Conservation (phyloP, 2,797 vertebrate genomes). For the Silurus lanzhouensis region DNA sequence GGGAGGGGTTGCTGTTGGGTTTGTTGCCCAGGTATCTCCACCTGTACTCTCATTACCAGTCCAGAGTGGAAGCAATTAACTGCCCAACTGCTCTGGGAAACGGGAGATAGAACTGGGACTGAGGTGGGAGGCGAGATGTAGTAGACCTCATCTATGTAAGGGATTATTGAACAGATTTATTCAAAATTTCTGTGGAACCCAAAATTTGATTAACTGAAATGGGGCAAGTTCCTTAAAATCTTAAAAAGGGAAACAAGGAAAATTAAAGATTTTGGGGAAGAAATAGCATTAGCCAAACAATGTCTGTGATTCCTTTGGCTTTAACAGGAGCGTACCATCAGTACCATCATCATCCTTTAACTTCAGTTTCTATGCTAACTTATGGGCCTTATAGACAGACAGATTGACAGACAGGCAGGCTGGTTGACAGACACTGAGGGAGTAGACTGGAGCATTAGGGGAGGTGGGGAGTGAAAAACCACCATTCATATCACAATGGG, state of each 20-base stretch:
- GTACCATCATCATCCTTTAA: too few relatives aligned
- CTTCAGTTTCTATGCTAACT: background rate
- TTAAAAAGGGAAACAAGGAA: background rate
- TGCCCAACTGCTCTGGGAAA: conserved; percentile 55
- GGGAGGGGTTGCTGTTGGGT: conserved; percentile 63
- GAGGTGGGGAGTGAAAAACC: conserved; percentile 53
- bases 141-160: background rate
- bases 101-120: conserved; percentile 21
- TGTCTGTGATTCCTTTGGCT: too few relatives aligned
- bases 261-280: background rate
- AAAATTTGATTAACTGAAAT: background rate
- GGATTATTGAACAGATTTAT: background rate
- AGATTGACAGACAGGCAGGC: conserved; percentile 42
- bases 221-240: background rate
- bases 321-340: background rate
- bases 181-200: background rate
- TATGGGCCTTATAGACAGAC: background rate
- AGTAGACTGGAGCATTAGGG: conserved; percentile 46
- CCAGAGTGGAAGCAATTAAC: conserved; percentile 81
- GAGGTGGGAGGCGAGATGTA: conserved; percentile 30
- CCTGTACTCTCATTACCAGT: conserved; percentile 81
- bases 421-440: conserved; percentile 47
- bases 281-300: background rate
- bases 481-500: conserved; percentile 57
- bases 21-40: conserved; percentile 84